Percentiles rank a stretch among this genome's conserved stretches.
Evolutionary conservation across 2,113 vertebrate genomes (phyloP).

Genomic region (Vicugna pacos): DNA sequence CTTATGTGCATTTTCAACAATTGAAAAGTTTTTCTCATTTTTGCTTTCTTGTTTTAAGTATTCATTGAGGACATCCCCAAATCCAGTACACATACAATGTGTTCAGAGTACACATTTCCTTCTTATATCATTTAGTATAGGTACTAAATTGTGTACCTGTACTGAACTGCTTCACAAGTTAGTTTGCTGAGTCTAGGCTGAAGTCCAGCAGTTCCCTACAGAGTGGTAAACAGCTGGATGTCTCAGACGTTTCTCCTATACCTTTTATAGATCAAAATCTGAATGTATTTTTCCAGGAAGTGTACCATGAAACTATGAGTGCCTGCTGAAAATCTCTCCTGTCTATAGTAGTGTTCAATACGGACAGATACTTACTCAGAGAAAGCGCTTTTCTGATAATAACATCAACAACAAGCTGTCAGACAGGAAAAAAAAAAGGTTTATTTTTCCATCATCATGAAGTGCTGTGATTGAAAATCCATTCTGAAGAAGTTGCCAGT

Average conservation of each 20-base stretch:
- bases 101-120: conserved; percentile 28
- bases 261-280: conserved; percentile 68
- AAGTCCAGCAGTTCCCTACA: conserved; percentile 55
- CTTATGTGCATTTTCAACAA: conserved; percentile 30
- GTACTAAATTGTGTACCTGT: neutral
- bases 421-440: conserved; percentile 22
- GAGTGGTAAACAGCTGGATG: conserved; percentile 65
- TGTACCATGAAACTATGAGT: conserved; percentile 36
- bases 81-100: neutral
- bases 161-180: conserved; percentile 61
- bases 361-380: conserved; percentile 62
- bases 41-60: neutral
- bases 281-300: conserved; percentile 71
- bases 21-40: neutral
- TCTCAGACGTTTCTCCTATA: conserved; percentile 68
- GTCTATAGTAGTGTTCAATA: conserved; percentile 60
- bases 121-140: neutral
- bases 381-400: conserved; percentile 47
- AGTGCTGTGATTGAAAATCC: neutral
- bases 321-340: conserved; percentile 64
- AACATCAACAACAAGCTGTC: conserved; percentile 43
- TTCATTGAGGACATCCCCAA: neutral
- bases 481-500: conserved; percentile 1
- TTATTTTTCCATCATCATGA: conserved; percentile 17
- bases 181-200: conserved; percentile 54